phyloP scores from a whole-genome alignment of 2,888 invertebrate genomes.

The Smittia sp. region DNA sequence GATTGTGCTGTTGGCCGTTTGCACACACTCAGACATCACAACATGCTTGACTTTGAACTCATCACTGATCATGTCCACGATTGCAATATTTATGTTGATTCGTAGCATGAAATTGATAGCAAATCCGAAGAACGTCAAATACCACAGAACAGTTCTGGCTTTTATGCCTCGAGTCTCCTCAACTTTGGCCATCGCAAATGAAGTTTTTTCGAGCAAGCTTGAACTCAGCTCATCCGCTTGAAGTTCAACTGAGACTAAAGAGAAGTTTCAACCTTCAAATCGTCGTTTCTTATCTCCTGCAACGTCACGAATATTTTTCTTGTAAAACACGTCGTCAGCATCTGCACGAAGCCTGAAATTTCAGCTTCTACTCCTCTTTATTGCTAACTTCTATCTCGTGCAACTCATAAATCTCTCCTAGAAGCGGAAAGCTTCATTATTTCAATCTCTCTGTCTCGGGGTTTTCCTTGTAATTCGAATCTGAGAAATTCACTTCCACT shows the following conservation, averaged over 20 bases:
- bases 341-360: too few species aligned
- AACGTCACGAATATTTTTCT: too few species aligned
- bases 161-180: slow-evolving; percentile 23
- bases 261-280: too few species aligned
- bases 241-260: too few species aligned
- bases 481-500: neutral
- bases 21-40: slow-evolving; percentile 30
- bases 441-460: slow-evolving; percentile 6
- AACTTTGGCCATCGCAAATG: neutral
- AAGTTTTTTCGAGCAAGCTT: too few species aligned
- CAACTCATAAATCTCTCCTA: neutral
- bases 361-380: too few species aligned
- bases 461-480: neutral
- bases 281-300: too few species aligned
- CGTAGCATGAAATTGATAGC: slow-evolving; percentile 68
- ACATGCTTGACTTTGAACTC: slow-evolving; percentile 14
- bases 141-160: slow-evolving; percentile 58
- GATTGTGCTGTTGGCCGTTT: neutral
- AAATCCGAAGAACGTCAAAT: slow-evolving; percentile 63
- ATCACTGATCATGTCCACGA: slow-evolving; percentile 63
- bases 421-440: neutral
- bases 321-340: too few species aligned
- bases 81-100: slow-evolving; percentile 65
- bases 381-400: neutral
- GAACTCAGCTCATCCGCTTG: too few species aligned